Conservation (phyloP, 2,888 invertebrate species). For the Meiosimyza platycephala region DNA sequence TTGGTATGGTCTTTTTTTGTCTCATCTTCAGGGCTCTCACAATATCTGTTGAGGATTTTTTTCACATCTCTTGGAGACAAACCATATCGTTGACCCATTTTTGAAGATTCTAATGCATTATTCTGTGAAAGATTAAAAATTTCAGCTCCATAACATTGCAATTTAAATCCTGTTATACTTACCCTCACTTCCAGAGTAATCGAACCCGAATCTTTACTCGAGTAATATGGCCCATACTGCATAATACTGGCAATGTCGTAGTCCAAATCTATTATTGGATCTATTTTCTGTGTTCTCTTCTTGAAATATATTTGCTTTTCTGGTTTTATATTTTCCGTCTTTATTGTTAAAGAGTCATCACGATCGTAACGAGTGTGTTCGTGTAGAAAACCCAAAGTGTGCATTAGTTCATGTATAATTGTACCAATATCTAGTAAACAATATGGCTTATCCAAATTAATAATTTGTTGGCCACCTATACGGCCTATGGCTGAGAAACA, state of each 20-base stretch:
- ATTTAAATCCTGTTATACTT: neutral
- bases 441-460: conserved; percentile 81
- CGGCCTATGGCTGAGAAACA: conserved; percentile 86
- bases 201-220: too few species aligned
- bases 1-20: conserved; percentile 45
- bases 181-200: conserved; percentile 79
- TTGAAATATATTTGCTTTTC: conserved; percentile 77
- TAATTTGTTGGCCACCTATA: conserved; percentile 72
- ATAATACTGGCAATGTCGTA: conserved; percentile 86
- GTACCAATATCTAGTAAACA: conserved; percentile 79
- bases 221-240: conserved; percentile 76
- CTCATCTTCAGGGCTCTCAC: too few species aligned
- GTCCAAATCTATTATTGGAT: conserved; percentile 74
- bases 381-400: conserved; percentile 82
- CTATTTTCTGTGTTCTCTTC: conserved; percentile 70
- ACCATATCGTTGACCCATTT: conserved; percentile 60
- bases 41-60: conserved; percentile 62
- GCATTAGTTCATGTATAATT: conserved; percentile 82
- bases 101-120: conserved; percentile 28
- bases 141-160: too few species aligned
- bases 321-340: conserved; percentile 75
- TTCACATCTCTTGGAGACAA: conserved; percentile 58
- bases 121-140: conserved; percentile 3
- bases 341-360: conserved; percentile 75
- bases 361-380: conserved; percentile 84